Evolutionary conservation across 2,888 invertebrate genomes (phyloP).

Genomic region (Acrobasis consociella): DNA sequence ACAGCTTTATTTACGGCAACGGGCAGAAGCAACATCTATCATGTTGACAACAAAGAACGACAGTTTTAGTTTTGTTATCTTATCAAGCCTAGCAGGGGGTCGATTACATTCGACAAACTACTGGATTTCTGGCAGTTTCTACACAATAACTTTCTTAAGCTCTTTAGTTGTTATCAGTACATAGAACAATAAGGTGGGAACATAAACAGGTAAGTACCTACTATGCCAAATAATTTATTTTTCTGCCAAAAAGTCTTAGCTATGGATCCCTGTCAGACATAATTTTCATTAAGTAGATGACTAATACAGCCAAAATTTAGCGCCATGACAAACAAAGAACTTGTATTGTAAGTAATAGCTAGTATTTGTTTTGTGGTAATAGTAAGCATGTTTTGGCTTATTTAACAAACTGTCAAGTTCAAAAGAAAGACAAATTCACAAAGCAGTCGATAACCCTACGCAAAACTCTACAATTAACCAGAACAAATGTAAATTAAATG

Average conservation of each 20-base stretch:
- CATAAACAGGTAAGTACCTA: neutral
- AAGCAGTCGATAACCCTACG: neutral
- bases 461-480: neutral
- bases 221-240: no score
- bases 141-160: neutral
- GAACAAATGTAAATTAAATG: neutral
- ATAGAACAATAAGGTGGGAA: no score
- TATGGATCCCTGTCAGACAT: no score
- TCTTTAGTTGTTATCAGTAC: neutral
- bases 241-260: no score
- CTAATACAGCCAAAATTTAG: no score
- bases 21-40: neutral
- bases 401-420: no score
- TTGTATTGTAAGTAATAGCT: no score
- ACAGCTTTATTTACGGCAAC: neutral
- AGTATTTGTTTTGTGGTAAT: no score
- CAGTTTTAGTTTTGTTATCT: neutral
- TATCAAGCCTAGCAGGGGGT: neutral
- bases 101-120: neutral
- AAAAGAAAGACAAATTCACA: no score
- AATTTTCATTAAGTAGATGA: no score
- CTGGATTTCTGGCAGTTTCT: neutral
- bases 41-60: neutral
- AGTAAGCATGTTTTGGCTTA: no score
- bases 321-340: no score